These are phyloP conservation scores for Lepisosteus osseus DNA, from an alignment of 2,113 vertebrate genomes.

Conservation along the genomic window DNA sequence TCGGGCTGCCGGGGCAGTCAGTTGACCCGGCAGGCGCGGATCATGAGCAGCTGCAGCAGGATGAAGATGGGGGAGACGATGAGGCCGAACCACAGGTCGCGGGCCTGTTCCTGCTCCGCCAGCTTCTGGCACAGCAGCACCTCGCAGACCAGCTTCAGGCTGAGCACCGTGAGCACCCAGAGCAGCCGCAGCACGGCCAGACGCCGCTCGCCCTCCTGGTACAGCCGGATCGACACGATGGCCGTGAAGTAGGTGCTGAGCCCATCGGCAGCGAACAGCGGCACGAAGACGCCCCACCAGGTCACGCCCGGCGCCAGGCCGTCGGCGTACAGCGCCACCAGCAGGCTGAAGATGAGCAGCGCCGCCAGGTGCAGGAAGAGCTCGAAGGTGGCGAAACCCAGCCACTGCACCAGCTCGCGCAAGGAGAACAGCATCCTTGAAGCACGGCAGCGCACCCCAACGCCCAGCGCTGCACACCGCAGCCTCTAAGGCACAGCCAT, in stretches of 20 bases:
- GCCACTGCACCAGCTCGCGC: slow-evolving; percentile 93
- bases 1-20: slow-evolving; percentile 41
- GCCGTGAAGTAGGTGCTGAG: slow-evolving; percentile 96
- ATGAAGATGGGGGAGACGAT: slow-evolving; percentile 93
- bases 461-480: not conserved
- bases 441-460: not conserved
- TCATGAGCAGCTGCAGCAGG: slow-evolving; percentile 94
- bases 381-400: slow-evolving; percentile 94
- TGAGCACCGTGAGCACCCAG: slow-evolving; percentile 95
- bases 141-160: slow-evolving; percentile 97
- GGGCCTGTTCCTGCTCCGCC: slow-evolving; percentile 73
- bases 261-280: slow-evolving; percentile 89
- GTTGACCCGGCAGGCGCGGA: slow-evolving; percentile 92
- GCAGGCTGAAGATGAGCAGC: slow-evolving; percentile 80
- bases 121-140: slow-evolving; percentile 95
- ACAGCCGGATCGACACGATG: slow-evolving; percentile 93
- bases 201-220: slow-evolving; percentile 94
- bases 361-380: slow-evolving; percentile 85
- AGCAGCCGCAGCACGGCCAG: slow-evolving; percentile 89
- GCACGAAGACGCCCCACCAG: slow-evolving; percentile 94
- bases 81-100: slow-evolving; percentile 89
- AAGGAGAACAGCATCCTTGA: slow-evolving; percentile 86
- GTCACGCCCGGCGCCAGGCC: slow-evolving; percentile 61
- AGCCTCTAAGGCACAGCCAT: too few species aligned
- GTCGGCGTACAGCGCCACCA: slow-evolving; percentile 83